phyloP scores from a whole-genome alignment of 2,888 invertebrate species.

The Heteromyza rotundicornis region DNA sequence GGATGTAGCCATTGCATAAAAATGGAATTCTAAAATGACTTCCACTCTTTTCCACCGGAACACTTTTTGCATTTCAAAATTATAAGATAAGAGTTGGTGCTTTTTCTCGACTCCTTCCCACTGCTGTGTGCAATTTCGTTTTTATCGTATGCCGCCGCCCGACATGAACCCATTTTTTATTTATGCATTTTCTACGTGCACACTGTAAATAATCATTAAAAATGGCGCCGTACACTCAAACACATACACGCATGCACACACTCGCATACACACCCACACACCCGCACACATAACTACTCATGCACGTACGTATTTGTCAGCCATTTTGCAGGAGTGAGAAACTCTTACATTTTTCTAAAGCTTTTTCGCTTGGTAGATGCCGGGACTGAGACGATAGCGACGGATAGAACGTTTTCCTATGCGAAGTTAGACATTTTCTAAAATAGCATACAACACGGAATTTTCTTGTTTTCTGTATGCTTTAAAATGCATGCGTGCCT shows the following conservation, averaged over 20 bases:
- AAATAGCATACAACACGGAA: background rate
- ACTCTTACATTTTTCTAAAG: no score
- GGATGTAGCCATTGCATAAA: no score
- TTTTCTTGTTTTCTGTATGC: background rate
- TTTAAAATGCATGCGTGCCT: background rate
- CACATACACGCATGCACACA: background rate
- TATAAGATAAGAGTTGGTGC: no score
- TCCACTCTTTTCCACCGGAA: no score
- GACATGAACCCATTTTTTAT: constrained; percentile 37
- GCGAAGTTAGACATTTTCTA: no score
- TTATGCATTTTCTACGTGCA: constrained; percentile 39
- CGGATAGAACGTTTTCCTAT: no score
- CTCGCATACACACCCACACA: background rate
- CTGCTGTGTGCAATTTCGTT: no score
- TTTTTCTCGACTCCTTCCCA: no score
- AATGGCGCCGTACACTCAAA: constrained; percentile 38
- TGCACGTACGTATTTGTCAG: background rate
- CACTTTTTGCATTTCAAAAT: no score
- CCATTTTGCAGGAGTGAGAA: background rate
- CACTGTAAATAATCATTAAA: constrained; percentile 53
- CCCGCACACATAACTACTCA: background rate
- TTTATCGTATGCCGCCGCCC: background rate
- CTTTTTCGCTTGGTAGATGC: no score
- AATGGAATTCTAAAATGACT: no score
- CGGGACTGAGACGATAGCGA: no score